Base-by-base conservation (phyloP, 2,113 vertebrate genomes). In the Leucopsar rothschildi region DNA sequence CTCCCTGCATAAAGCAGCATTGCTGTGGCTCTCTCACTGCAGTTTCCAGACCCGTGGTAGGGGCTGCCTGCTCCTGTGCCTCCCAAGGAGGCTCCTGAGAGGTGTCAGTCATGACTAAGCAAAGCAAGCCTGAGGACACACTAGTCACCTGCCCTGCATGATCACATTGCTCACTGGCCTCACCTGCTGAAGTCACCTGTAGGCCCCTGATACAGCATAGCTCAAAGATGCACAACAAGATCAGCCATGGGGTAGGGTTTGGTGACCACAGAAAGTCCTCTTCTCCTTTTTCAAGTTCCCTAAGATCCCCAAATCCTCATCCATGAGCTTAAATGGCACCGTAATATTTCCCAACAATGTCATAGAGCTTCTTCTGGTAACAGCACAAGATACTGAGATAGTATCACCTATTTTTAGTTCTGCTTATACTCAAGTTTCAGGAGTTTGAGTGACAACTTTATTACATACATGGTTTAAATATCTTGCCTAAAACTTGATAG, bases 41-140 rank as follows among this genome's bases (percentile, higher is more conserved):
- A 2, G 52, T 29, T 15, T 33, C 52, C 2, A 0, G 24, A 55
- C 15, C 8, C 1, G 1, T 31, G 6, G 42, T 10, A 53, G 53
- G 49, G n/a, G 17, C 14, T 64, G 47, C 25, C 47, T 53, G 39
- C 25, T 84, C 31, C 78, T 49, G 4, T 42, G 45, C 16, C 29
- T 69, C n/a, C 15, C 56, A 39, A 52, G 19, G 61, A 63, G 14
- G 47, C 5, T 76, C 33, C 68, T 2, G 2, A 56, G 44, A 50
- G 35, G 15, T 0, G 0, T 19, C 17, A 25, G 33, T 16, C 61
- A 27, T 5, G 16, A 73, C 19, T 2, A 5, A 75, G 42, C 33
- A 76, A 75, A 71, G 56, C 45, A 47, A 53, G 47, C 18, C 44
- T 25, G n/a, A 17, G 28, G 25, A 9, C 45, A 73, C 19, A 22